Evolutionary conservation across 2,113 vertebrate genomes (phyloP), one percentile per base, ranked within the genome.

Genomic region (Nothocercus julius): DNA sequence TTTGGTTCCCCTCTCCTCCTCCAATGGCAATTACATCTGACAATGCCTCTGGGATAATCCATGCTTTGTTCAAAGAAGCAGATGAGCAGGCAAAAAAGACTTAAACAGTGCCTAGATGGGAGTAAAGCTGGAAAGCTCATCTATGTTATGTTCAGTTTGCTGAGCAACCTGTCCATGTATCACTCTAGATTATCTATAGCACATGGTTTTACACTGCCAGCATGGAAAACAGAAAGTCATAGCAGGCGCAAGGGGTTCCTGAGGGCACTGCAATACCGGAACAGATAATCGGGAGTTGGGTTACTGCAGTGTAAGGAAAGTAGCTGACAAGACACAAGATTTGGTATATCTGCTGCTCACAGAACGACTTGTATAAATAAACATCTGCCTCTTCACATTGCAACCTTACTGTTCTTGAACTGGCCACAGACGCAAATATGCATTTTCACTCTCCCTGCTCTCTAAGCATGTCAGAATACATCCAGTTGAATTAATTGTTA

Each of bases 21-120:
- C 38, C 77, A 86, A 90, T 58, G 86, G 69, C 51, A 86, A 18
- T 6, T 25, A 69, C 90, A 84, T 22, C 28, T 72, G 58, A 74
- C 2, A 17, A 89, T 42, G 38, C 89, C 77, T 20, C 58, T 83
- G 56, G 25, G 69, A 82, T 90, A 94, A 64, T 82, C 45, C 47
- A 36, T 44, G 61, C 86, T 90, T 94, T 93, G 42, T 61, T 89
- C 78, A 84, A 86, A 84, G 69, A 94, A 53, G 84, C 73, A 92
- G 86, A 93, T 58, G 69, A 95, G 74, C 83, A 82, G 82, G 25
- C 64, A 56, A 75, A 89, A 88, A 91, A 58, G 54, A 67, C 38
- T 75, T 78, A 91, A 32, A 30, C 54, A 88, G 68, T 51, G 36
- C 40, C 85, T 28, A 78, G 51, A 77, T 27, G 42, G 75, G 18